A percentile compares a stretch with the other conserved stretches of the same genome.
phyloP scores from a whole-genome alignment of 2,888 invertebrate genomes.

The Neoascia interrupta region DNA sequence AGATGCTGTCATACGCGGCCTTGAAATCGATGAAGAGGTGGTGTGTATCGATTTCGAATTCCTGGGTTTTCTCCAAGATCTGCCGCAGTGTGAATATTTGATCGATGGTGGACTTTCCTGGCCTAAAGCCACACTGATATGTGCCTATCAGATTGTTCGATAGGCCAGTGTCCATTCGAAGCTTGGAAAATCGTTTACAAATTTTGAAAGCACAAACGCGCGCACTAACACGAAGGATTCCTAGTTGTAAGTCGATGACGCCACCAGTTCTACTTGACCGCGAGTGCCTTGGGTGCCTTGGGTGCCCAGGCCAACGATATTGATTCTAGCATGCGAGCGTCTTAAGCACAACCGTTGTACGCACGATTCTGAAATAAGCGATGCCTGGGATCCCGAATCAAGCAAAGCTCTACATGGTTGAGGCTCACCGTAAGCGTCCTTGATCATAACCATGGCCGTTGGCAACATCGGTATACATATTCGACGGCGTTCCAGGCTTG shows the following conservation, averaged over 20 bases:
- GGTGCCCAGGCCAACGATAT: slow-evolving; percentile 1
- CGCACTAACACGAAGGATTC: background rate
- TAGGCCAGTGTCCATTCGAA: too few relatives aligned
- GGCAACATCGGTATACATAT: slow-evolving; percentile 24
- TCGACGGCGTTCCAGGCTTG: too few relatives aligned
- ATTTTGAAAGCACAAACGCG: background rate
- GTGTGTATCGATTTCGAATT: too few relatives aligned
- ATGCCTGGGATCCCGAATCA: slow-evolving; percentile 8
- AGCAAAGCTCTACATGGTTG: slow-evolving; percentile 24
- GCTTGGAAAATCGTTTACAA: slow-evolving; percentile 10
- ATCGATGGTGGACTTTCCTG: too few relatives aligned
- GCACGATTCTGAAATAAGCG: slow-evolving; percentile 12
- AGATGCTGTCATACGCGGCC: too few relatives aligned
- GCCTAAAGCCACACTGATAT: too few relatives aligned
- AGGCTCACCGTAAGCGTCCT: background rate
- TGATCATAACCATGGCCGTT: slow-evolving; percentile 20
- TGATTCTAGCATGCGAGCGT: slow-evolving; percentile 1
- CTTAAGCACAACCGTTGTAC: slow-evolving; percentile 23
- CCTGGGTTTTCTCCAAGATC: too few relatives aligned
- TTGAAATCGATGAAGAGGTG: too few relatives aligned
- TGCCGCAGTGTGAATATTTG: too few relatives aligned
- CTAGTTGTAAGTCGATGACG: background rate
- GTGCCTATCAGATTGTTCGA: too few relatives aligned
- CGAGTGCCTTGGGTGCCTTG: slow-evolving; percentile 4
- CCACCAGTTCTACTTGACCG: slow-evolving; percentile 5